A percentile compares a stretch with the other conserved stretches of the same genome.
Evolutionary conservation across 2,113 vertebrate genomes (phyloP).

Genomic region (Calonectris borealis): DNA sequence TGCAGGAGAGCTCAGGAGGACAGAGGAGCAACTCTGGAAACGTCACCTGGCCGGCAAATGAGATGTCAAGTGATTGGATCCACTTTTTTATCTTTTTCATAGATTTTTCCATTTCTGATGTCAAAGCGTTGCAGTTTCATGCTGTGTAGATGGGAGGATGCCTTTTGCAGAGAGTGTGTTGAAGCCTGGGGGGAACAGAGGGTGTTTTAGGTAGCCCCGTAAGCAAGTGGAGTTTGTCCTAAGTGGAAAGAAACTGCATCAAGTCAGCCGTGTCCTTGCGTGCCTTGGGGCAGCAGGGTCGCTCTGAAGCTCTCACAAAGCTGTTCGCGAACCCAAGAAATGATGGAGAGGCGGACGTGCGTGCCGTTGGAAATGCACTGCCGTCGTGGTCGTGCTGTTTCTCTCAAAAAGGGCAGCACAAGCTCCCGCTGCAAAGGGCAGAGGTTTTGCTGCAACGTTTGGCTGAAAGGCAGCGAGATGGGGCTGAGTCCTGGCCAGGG

Average conservation of each 20-base stretch:
- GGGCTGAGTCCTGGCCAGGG: not conserved
- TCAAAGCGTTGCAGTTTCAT: not conserved
- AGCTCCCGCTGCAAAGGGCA: not conserved
- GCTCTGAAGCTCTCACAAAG: not conserved
- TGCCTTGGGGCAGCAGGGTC: not conserved
- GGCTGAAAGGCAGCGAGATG: not conserved
- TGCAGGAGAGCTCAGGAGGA: not conserved
- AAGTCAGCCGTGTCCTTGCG: not conserved
- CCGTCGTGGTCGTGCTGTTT: rapidly evolving
- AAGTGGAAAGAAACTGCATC: not conserved
- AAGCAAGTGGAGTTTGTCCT: not conserved
- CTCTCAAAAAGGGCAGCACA: not conserved
- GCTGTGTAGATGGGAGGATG: not conserved
- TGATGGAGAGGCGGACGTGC: not conserved
- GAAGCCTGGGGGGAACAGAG: not conserved
- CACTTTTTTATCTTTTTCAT: not conserved
- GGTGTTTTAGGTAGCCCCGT: not conserved
- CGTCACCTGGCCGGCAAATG: not conserved
- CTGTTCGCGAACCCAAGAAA: not conserved
- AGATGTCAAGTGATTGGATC: not conserved
- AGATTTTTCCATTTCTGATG: not conserved
- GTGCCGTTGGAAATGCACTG: not conserved
- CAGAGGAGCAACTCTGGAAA: not conserved
- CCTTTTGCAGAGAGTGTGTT: not conserved
- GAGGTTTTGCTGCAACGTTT: not conserved